Percentiles rank a stretch among this genome's conserved stretches.
Evolutionary conservation across 2,888 invertebrate species (phyloP).

Genomic region (Mechanitis messenoides): DNA sequence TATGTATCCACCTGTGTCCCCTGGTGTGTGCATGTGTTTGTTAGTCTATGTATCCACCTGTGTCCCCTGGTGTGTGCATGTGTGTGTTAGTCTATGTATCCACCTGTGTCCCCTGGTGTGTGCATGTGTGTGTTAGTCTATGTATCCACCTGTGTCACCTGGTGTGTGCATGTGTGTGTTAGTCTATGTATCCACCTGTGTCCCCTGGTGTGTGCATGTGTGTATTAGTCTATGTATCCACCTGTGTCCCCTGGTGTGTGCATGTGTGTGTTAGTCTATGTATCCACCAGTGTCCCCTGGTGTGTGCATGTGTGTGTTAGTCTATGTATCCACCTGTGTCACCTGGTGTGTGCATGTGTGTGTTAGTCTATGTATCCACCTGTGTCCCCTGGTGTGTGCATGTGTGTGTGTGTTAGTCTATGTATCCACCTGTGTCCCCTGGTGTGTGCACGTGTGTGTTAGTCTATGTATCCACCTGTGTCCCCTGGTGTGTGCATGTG

Average conservation of each 20-base stretch:
- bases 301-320: neutral
- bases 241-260: too few species aligned
- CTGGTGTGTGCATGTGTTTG: neutral
- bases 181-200: slow-evolving; percentile 1
- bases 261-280: neutral
- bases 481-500: neutral
- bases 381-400: neutral
- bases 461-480: slow-evolving; percentile 1
- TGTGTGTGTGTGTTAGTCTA: neutral
- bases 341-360: neutral
- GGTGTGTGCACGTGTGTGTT: neutral
- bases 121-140: neutral
- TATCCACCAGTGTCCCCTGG: neutral
- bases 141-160: slow-evolving; percentile 1
- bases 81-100: too few species aligned
- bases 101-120: too few species aligned
- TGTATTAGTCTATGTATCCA: too few species aligned
- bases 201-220: neutral
- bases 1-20: too few species aligned
- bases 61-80: too few species aligned
- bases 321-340: too few species aligned
- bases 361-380: neutral
- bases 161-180: neutral
- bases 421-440: too few species aligned
- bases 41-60: too few species aligned